Base-by-base conservation (phyloP, 1,140 invertebrate species). In the Aphaenogaster rudis region DNA sequence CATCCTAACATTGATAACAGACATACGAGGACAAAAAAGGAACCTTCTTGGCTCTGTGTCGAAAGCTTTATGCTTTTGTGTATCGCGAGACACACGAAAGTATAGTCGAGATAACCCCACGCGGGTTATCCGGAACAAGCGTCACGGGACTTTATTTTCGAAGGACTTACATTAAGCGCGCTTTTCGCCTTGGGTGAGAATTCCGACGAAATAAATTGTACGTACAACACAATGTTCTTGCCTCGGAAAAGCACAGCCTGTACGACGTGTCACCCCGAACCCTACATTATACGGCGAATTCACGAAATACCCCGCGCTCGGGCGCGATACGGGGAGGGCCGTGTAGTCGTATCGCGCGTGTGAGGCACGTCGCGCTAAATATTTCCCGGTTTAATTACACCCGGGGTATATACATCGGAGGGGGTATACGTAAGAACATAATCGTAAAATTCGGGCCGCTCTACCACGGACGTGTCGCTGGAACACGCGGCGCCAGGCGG, bases 311-410 rank as follows among this genome's bases (percentile, higher is more conserved):
- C 50, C n/a, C 6, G 36, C 67, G 79, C 21, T 28, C 28, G 28
- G 64, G 45, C 52, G 61, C 17, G 45, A 59, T 42, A 42, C 28
- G 13, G 45, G n/a, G 50, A 13, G n/a, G n/a, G 74, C 9, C 13
- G 2, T 9, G 21, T n/a, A 80, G 78, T 45, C 74, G 39, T 8
- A 21, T 59, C 50, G 71, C 71, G 71, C 72, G 52, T 21, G 76
- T n/a, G 28, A 36, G 59, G 45, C 77, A 80, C 77, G 78, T 80
- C 78, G 80, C 69, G 80, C 45, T 84, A 84, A 84, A 84, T 84
- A 84, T 84, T 74, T 84, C 69, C 54, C 54, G 64, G 69, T 76
- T 84, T 84, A 84, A 84, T 84, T 84, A 84, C 69, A 84, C 42
- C n/a, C 39, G 69, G 54, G 42, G 28, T 61, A 74, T 81, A 71